Evolutionary conservation across 2,888 invertebrate species (phyloP), one percentile per base, ranked within the genome.

Genomic region (Acanthococcus lagerstroemiae): DNA sequence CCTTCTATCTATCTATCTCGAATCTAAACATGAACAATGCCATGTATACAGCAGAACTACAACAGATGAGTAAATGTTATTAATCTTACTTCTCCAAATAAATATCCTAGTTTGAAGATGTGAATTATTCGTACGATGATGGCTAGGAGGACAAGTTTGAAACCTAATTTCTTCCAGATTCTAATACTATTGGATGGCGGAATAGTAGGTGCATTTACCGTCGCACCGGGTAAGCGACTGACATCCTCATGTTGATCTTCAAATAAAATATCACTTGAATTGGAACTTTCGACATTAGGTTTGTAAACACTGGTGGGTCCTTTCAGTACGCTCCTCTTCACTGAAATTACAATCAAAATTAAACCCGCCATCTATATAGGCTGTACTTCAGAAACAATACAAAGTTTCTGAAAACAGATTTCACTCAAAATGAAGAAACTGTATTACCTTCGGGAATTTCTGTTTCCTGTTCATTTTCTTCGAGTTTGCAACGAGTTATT

Each of bases 141-240:
- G 17, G 63, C 63, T 9, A 63, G 15, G 7, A 63, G 6, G 1
- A 52, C 52, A 21, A 63, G 37, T 44, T 63, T 63, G 54, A 63
- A 63, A 27, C 63, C 63, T 5, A 63, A 54, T 54, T 54, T 63
- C 9, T 63, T 63, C 63, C 63, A 63, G n/a, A 63, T 52, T 44
- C 54, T 52, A 6, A 24, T 19, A 52, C 24, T 52, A 9, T 37
- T 37, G 37, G 37, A 37, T 15, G 37, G 2, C 12, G 37, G 37
- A 37, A n/a, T n/a, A n/a, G 37, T n/a, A 37, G 37, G 3, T 37
- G 12, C 37, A 37, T 37, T 15, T 37, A 37, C 12, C 3, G 37
- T 37, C n/a, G n/a, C n/a, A 37, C n/a, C 37, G 12, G n/a, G n/a
- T n/a, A 37, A n/a, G 37, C 37, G 37, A 37, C n/a, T 3, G n/a